Evolutionary conservation across 2,113 vertebrate genomes (phyloP).

Genomic region (Oncorhynchus kisutch): DNA sequence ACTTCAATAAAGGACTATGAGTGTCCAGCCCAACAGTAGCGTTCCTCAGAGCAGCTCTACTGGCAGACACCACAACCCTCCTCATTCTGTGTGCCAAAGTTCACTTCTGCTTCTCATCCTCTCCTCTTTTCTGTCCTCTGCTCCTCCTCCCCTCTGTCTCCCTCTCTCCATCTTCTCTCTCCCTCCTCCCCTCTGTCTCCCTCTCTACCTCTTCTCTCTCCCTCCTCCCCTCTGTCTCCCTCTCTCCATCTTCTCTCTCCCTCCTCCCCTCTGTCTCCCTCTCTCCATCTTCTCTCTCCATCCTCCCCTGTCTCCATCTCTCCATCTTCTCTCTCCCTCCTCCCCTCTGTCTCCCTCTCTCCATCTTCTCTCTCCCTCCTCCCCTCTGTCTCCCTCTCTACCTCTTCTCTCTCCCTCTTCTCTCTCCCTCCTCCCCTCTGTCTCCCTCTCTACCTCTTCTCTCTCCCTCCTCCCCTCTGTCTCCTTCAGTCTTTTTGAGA

Average conservation of each 20-base stretch:
- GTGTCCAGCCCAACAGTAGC: background rate
- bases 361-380: background rate
- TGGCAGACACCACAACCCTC: conserved; percentile 1
- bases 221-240: too few relatives aligned
- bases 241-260: background rate
- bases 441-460: background rate
- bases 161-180: background rate
- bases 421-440: background rate
- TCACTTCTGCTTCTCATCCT: conserved; percentile 57
- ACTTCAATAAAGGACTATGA: conserved; percentile 98
- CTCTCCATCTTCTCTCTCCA: background rate
- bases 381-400: background rate
- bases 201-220: too few relatives aligned
- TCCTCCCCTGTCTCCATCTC: background rate
- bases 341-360: background rate
- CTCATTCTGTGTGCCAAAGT: conserved; percentile 75
- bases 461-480: background rate
- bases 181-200: background rate
- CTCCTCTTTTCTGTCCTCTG: conserved; percentile 20
- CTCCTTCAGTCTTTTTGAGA: conserved; percentile 31
- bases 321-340: background rate
- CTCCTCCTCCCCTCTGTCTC: background rate
- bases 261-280: background rate
- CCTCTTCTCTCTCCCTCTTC: background rate
- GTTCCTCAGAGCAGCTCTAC: background rate